Percentiles rank a stretch among this genome's conserved stretches.
Conservation (phyloP, 2,888 invertebrate genomes). For the Colostygia pectinataria region DNA sequence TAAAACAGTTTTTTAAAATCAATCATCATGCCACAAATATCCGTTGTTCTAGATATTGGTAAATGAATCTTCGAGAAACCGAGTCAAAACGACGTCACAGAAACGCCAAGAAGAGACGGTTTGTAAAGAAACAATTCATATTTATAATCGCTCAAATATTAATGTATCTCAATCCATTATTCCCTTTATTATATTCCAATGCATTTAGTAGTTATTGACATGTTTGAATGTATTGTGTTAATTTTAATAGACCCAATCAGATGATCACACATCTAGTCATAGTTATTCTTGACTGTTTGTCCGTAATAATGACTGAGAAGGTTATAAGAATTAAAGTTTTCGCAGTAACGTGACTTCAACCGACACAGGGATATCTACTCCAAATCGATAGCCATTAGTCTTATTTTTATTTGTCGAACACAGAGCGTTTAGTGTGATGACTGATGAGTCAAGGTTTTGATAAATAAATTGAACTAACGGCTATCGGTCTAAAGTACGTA, state of each 20-base stretch:
- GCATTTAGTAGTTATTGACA: constrained; percentile 37
- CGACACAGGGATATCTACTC: no score
- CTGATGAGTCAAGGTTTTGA: no score
- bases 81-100: constrained; percentile 42
- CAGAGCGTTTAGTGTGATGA: no score
- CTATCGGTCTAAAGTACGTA: no score
- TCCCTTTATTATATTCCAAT: constrained; percentile 37
- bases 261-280: constrained; percentile 21
- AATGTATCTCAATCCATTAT: constrained; percentile 41
- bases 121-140: constrained; percentile 39
- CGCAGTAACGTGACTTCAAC: no score
- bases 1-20: no score
- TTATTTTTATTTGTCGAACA: no score
- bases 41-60: constrained; percentile 57
- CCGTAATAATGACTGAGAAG: background rate
- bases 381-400: no score
- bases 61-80: constrained; percentile 48
- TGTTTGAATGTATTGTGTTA: constrained; percentile 13
- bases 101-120: constrained; percentile 9
- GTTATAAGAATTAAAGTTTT: no score
- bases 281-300: constrained; percentile 11
- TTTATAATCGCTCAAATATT: constrained; percentile 63
- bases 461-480: no score
- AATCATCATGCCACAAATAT: no score
- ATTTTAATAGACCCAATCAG: constrained; percentile 19